Conservation (phyloP, 2,113 vertebrate genomes). For the Melanostigma gelatinosum region DNA sequence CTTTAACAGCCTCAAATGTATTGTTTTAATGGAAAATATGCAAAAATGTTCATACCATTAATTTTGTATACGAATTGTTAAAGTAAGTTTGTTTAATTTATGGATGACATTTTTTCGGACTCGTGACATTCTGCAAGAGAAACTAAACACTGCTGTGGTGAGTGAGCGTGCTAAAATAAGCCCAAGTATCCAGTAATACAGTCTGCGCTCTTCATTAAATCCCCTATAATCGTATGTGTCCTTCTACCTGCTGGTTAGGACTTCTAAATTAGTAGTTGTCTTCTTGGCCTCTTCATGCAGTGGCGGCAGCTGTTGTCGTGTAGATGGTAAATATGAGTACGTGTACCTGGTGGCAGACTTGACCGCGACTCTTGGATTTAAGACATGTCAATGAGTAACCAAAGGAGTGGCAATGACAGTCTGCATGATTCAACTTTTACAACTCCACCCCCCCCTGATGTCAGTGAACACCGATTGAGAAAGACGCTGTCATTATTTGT, state of each 20-base stretch:
- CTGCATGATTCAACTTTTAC: slow-evolving; percentile 66
- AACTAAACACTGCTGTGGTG: slow-evolving; percentile 56
- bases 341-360: slow-evolving; percentile 19
- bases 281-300: slow-evolving; percentile 12
- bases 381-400: slow-evolving; percentile 70
- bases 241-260: slow-evolving; percentile 53
- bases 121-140: slow-evolving; percentile 57
- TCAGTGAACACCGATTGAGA: slow-evolving; percentile 27
- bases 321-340: slow-evolving; percentile 16
- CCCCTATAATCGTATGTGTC: slow-evolving; percentile 53
- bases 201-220: slow-evolving; percentile 55
- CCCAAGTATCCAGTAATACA: slow-evolving; percentile 53
- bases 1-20: not conserved
- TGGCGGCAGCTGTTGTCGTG: slow-evolving; percentile 7
- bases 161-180: slow-evolving; percentile 70
- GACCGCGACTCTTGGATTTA: slow-evolving; percentile 27
- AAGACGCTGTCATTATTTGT: slow-evolving; percentile 30
- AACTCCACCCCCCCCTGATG: slow-evolving; percentile 36
- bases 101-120: slow-evolving; percentile 40
- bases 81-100: slow-evolving; percentile 19
- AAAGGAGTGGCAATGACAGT: slow-evolving; percentile 59
- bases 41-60: not conserved
- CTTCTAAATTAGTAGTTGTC: slow-evolving; percentile 48
- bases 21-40: not conserved
- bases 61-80: not conserved